phyloP scores from a whole-genome alignment of 2,113 vertebrate species.

The Xiphias gladius region DNA sequence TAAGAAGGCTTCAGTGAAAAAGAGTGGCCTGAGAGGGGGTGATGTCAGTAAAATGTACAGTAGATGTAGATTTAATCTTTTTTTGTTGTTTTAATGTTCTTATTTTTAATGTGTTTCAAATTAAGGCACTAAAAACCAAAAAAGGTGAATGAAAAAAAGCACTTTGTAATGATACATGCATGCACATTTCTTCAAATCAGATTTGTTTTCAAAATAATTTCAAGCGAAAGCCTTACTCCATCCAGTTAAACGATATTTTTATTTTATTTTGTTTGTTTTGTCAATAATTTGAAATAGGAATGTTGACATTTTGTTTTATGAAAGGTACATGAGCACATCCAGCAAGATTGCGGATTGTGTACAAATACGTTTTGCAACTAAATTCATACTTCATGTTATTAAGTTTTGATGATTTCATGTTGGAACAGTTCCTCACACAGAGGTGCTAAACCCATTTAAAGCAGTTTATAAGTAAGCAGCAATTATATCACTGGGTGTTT shows the following conservation, averaged over 20 bases:
- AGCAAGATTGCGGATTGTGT: constrained; percentile 21
- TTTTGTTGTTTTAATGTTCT: constrained; percentile 53
- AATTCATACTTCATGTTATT: constrained; percentile 43
- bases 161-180: constrained; percentile 79
- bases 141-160: constrained; percentile 82
- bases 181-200: constrained; percentile 77
- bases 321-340: constrained; percentile 27
- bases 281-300: constrained; percentile 21
- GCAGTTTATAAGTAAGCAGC: constrained; percentile 46
- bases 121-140: constrained; percentile 83
- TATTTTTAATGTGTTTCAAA: constrained; percentile 70
- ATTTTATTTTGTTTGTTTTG: not conserved
- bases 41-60: constrained; percentile 61
- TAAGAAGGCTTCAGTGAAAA: constrained; percentile 24
- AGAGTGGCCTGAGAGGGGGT: constrained; percentile 25
- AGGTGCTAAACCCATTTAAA: constrained; percentile 48
- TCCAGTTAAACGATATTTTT: constrained; percentile 46
- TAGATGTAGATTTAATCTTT: constrained; percentile 55
- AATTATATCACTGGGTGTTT: constrained; percentile 47
- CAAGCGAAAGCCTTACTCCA: constrained; percentile 66
- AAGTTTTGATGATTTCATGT: constrained; percentile 55
- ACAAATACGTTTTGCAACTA: constrained; percentile 27
- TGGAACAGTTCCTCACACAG: constrained; percentile 31
- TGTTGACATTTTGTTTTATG: not conserved
- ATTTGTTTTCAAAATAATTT: constrained; percentile 55